phyloP scores from a whole-genome alignment of 2,113 vertebrate species.

The Hemiscyllium ocellatum region DNA sequence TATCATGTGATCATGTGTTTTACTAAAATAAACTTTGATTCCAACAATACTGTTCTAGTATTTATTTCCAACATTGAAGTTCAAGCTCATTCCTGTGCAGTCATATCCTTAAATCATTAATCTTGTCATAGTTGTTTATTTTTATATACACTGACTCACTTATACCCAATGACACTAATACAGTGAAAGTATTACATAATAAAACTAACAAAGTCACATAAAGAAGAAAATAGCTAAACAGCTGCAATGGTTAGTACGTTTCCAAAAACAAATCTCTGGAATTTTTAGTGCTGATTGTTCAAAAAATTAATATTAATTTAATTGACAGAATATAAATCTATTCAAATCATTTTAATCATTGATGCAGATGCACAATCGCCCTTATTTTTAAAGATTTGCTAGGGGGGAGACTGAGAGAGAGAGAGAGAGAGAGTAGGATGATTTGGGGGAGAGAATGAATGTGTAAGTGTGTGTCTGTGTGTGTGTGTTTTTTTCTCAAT shows the following conservation, averaged over 20 bases:
- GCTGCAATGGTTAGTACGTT: not conserved
- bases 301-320: not conserved
- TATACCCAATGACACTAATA: not conserved
- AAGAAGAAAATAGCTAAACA: not conserved
- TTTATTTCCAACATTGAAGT: slow-evolving; percentile 7
- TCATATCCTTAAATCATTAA: not conserved
- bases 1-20: not conserved
- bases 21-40: no score
- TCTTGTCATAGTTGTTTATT: slow-evolving; percentile 13
- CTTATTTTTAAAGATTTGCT: not conserved
- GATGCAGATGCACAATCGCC: not conserved
- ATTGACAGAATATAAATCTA: not conserved
- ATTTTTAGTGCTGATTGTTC: not conserved
- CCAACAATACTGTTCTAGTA: not conserved
- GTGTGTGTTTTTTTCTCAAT: not conserved
- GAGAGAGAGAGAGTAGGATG: not conserved
- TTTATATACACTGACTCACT: slow-evolving; percentile 25
- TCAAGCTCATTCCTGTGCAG: not conserved
- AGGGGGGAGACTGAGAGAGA: not conserved
- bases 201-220: slow-evolving; percentile 19
- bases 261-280: not conserved
- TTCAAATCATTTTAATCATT: no score
- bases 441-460: not conserved
- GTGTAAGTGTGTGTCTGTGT: no score
- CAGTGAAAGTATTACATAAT: slow-evolving; percentile 9